These are phyloP conservation scores for Clamator glandarius DNA, from an alignment of 2,797 vertebrate species.

Conservation along the genomic window DNA sequence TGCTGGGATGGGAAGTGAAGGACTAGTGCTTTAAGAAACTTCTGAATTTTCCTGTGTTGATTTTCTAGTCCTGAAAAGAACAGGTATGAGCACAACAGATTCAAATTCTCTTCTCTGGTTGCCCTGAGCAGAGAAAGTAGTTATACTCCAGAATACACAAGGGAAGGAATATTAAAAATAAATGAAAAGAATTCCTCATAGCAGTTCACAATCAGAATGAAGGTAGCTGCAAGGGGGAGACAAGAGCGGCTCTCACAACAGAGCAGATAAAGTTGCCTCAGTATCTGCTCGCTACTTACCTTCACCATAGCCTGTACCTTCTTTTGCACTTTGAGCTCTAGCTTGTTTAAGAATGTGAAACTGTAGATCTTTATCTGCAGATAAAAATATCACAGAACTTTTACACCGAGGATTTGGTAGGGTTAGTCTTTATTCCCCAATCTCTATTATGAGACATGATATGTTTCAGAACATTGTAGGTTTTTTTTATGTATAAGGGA, in stretches of 20 bases:
- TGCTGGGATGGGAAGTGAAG: not conserved
- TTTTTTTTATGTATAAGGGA: not conserved
- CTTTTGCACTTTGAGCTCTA: constrained; percentile 79
- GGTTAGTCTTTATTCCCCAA: not conserved
- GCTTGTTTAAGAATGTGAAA: constrained; percentile 88
- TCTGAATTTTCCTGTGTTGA: not conserved
- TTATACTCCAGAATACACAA: not conserved
- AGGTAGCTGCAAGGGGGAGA: not conserved
- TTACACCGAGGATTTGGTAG: not conserved
- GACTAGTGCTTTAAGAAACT: not conserved
- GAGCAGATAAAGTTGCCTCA: not conserved
- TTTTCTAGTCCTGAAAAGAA: not conserved
- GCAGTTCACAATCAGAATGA: not conserved
- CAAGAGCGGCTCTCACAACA: not conserved
- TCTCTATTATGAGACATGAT: fast-evolving
- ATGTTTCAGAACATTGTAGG: fast-evolving
- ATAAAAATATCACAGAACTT: not conserved
- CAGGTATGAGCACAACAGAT: not conserved
- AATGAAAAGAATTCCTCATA: not conserved
- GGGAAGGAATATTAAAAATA: not conserved
- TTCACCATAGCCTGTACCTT: constrained; percentile 83
- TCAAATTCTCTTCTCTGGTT: not conserved
- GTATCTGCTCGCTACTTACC: constrained; percentile 75
- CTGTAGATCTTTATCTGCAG: constrained; percentile 86
- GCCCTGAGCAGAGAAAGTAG: not conserved